Conservation (phyloP, 2,797 vertebrate species). For the Bovichtus diacanthus region DNA sequence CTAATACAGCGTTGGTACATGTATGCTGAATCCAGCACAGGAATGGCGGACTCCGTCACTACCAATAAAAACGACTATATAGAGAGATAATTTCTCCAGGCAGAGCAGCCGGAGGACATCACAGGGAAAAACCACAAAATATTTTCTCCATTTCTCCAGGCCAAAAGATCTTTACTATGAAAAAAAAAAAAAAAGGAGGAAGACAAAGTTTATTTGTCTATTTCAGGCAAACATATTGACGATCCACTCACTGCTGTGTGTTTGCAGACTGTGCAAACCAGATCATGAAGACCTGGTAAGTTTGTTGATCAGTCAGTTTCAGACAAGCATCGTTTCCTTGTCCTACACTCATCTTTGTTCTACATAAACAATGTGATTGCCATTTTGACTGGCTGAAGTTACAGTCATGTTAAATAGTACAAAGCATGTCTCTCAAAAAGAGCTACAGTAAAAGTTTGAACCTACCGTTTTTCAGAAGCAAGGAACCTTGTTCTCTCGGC, state of each 20-base stretch:
- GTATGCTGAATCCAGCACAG: too few relatives aligned
- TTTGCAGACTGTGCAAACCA: conserved; percentile 50
- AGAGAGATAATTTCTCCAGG: too few relatives aligned
- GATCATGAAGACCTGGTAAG: conserved; percentile 50
- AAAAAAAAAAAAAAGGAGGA: conserved; percentile 8
- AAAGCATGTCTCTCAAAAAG: background rate
- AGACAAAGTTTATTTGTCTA: conserved; percentile 25
- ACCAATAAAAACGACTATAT: too few relatives aligned
- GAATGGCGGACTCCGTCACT: too few relatives aligned
- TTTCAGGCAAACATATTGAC: conserved; percentile 51
- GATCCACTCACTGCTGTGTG: conserved; percentile 61
- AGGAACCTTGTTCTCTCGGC: background rate
- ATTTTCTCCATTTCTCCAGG: background rate
- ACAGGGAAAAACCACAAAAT: too few relatives aligned
- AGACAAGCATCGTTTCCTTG: background rate
- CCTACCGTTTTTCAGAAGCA: background rate
- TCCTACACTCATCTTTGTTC: background rate
- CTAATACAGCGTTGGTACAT: too few relatives aligned
- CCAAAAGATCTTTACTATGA: background rate
- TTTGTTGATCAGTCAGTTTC: background rate
- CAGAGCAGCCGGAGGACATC: too few relatives aligned
- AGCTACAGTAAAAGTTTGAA: background rate
- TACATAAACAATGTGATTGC: background rate
- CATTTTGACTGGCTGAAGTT: background rate
- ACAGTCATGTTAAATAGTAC: background rate